Evolutionary conservation across 2,888 invertebrate species (phyloP).

Genomic region (Odontomyia ornata): DNA sequence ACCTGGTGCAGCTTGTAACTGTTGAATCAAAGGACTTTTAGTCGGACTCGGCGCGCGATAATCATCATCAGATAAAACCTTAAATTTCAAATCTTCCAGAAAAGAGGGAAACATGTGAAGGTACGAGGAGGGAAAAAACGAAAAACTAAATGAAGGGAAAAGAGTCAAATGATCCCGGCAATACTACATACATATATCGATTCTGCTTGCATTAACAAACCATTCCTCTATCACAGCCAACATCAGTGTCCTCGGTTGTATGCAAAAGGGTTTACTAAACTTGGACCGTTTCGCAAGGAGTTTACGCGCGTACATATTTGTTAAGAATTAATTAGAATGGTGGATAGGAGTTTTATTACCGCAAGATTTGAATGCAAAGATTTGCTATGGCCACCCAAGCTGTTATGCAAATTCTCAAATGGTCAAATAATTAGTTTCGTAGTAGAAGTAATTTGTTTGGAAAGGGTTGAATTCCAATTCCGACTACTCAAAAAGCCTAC

Average conservation of each 20-base stretch:
- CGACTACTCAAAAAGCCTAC: too few relatives aligned
- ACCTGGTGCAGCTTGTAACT: background rate
- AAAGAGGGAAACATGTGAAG: background rate
- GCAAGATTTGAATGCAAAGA: background rate
- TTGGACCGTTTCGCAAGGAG: background rate
- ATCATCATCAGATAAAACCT: background rate
- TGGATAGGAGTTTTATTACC: background rate
- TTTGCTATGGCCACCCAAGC: background rate
- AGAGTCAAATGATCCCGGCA: background rate
- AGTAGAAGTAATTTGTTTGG: background rate
- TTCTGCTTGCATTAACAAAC: background rate
- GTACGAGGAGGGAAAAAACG: background rate
- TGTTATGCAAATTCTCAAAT: background rate
- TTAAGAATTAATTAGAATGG: background rate
- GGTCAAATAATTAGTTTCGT: background rate
- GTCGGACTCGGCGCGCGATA: background rate
- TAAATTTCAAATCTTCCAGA: background rate
- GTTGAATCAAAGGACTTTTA: background rate
- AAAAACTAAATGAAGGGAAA: background rate
- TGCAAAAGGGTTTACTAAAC: background rate
- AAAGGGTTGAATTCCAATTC: background rate
- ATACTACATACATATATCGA: background rate
- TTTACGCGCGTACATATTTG: background rate
- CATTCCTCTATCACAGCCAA: background rate
- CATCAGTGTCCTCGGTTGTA: background rate